phyloP scores from a whole-genome alignment of 2,888 invertebrate genomes.

The Amphipyra tragopoginis region DNA sequence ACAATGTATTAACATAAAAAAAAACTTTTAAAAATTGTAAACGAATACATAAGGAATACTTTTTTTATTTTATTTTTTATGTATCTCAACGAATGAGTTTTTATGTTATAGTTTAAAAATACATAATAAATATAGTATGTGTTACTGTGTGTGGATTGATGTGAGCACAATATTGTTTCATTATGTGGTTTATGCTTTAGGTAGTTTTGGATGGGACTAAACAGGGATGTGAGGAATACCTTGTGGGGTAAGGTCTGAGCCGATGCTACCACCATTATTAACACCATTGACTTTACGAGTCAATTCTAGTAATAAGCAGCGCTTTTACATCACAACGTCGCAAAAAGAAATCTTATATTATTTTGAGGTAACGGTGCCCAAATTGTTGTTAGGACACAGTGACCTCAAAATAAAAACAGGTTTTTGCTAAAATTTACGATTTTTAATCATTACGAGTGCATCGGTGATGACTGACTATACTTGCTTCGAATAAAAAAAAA shows the following conservation, averaged over 20 bases:
- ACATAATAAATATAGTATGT: slow-evolving; percentile 76
- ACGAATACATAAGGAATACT: slow-evolving; percentile 67
- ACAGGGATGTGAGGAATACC: slow-evolving; percentile 79
- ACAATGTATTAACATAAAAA: slow-evolving; percentile 80
- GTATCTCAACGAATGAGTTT: slow-evolving; percentile 74
- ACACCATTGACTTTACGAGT: slow-evolving; percentile 39
- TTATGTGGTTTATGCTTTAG: slow-evolving; percentile 79
- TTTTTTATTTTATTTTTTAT: slow-evolving; percentile 74
- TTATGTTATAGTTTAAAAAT: slow-evolving; percentile 72
- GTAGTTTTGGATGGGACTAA: slow-evolving; percentile 80
- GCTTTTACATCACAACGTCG: slow-evolving; percentile 29
- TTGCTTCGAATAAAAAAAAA: slow-evolving; percentile 58
- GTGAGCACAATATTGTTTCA: slow-evolving; percentile 84
- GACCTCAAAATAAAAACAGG: slow-evolving; percentile 19
- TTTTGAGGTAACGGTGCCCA: slow-evolving; percentile 17
- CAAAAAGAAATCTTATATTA: slow-evolving; percentile 2
- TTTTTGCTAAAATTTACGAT: slow-evolving; percentile 23
- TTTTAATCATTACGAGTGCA: slow-evolving; percentile 38
- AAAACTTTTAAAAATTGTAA: slow-evolving; percentile 62
- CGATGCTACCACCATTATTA: slow-evolving; percentile 60
- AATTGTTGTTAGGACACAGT: slow-evolving; percentile 4
- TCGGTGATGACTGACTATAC: slow-evolving; percentile 59
- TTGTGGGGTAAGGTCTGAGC: slow-evolving; percentile 65
- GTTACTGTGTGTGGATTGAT: slow-evolving; percentile 80
- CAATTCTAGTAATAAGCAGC: slow-evolving; percentile 39